Base-by-base conservation (phyloP, 2,113 vertebrate species). In the Hylia prasina region DNA sequence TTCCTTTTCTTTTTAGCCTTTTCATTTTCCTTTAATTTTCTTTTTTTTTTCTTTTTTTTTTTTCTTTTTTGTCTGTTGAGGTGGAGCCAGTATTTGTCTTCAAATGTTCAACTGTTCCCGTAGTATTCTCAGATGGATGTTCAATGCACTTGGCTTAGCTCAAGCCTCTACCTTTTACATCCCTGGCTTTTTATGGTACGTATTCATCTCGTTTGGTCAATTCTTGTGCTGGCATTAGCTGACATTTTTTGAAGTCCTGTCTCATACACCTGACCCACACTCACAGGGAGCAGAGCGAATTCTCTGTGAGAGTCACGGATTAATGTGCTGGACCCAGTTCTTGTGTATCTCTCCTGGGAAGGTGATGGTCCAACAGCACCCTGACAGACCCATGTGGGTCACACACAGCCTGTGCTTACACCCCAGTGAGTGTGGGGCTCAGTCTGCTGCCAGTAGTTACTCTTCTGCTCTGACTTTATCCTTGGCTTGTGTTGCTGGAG, bases 351-450 rank as follows among this genome's bases (percentile, higher is more conserved):
- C 30, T 45, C 39, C 39, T 58, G 51, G 61, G 61, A 75, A 63
- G 22, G 20, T 2, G 7, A 8, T 37, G 39, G 24, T 45, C 76
- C 23, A 23, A 27, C n/a, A 65, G 42, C n/a, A 61, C 7, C 4
- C 20, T 4, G 15, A 22, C 25, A 45, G 51, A 50, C 8, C 31
- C 31, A 1, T 2, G 21, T 22, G n/a, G 31, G 30, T 40, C 92
- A 50, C 70, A 31, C 47, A 25, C 25, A 50, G 57, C 14, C 18
- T 44, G 47, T 70, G 66, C 42, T 70, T 30, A 33, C 35, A 22
- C 4, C 9, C 40, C 0, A 0, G 11, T 9, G 1, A 56, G 20
- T 1, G 19, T 28, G 51, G 44, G 44, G 42, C 80, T 79, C 65
- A 25, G n/a, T 33, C 51, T 87, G 57, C 66, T 39, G 54, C n/a